phyloP scores from a whole-genome alignment of 1,140 invertebrate genomes.

The roundworm (Caenorhabditis elegans) region DNA sequence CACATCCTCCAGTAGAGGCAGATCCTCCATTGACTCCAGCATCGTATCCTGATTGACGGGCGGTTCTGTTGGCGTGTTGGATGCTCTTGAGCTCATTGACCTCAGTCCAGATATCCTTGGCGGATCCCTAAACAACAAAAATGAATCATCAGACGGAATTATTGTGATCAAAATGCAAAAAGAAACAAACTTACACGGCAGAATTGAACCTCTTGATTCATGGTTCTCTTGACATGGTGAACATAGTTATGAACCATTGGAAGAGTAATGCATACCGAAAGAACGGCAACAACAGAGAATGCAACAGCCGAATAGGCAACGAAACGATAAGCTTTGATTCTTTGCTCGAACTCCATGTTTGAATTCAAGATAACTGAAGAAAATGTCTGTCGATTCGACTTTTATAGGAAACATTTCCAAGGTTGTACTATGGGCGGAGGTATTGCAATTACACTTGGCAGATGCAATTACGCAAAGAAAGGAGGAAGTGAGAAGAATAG shows the following conservation, averaged over 20 bases:
- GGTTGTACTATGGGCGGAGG: not conserved
- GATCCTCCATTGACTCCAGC: slow-evolving; percentile 3
- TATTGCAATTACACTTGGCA: not conserved
- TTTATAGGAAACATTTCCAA: not conserved
- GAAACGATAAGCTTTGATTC: slow-evolving; percentile 49
- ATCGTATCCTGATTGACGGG: slow-evolving; percentile 51
- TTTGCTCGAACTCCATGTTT: slow-evolving; percentile 35
- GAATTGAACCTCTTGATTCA: slow-evolving; percentile 47
- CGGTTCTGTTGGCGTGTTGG: slow-evolving; percentile 45
- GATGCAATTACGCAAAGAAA: slow-evolving; percentile 13
- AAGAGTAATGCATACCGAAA: too few relatives aligned
- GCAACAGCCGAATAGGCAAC: slow-evolving; percentile 51
- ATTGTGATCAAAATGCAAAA: not conserved
- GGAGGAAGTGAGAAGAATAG: not conserved
- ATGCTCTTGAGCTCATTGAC: slow-evolving; percentile 50
- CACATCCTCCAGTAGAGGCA: slow-evolving; percentile 40
- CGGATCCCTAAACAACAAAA: slow-evolving; percentile 43
- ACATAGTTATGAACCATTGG: slow-evolving; percentile 54
- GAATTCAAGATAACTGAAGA: not conserved
- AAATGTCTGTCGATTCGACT: not conserved
- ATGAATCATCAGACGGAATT: too few relatives aligned
- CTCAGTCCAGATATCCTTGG: slow-evolving; percentile 53
- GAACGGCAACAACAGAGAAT: slow-evolving; percentile 50
- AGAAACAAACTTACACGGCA: slow-evolving; percentile 34
- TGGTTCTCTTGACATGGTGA: slow-evolving; percentile 47